These are phyloP conservation scores for Panopea generosa DNA, from an alignment of 2,888 invertebrate species.

Conservation along the genomic window DNA sequence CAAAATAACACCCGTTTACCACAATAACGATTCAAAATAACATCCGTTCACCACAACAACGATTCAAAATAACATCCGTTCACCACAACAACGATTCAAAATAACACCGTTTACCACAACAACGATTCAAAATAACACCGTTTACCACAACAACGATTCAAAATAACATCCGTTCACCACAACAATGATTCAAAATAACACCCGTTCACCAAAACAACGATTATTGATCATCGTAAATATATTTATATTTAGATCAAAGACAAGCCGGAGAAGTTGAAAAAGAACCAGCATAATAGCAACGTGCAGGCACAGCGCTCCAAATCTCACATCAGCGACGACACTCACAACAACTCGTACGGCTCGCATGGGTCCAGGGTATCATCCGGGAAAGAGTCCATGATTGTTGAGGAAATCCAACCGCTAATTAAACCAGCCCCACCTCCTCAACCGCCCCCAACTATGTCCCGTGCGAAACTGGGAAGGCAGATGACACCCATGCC, in stretches of 20 bases:
- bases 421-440: conserved; percentile 13
- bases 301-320: conserved; percentile 49
- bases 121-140: no score
- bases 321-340: conserved; percentile 41
- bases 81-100: no score
- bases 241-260: conserved; percentile 51
- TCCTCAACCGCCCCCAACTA: conserved; percentile 22
- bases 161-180: no score
- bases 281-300: conserved; percentile 54
- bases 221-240: no score
- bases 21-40: no score
- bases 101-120: no score
- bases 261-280: conserved; percentile 50
- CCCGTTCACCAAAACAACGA: no score
- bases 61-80: no score
- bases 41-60: no score
- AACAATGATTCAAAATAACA: no score
- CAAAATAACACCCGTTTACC: no score
- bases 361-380: conserved; percentile 30
- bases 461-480: conserved; percentile 29
- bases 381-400: conserved; percentile 39
- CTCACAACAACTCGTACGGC: conserved; percentile 40
- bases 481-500: conserved; percentile 65
- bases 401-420: conserved; percentile 36
- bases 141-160: no score